A percentile compares a stretch with the other conserved stretches of the same genome.
Conservation (phyloP, 1,140 invertebrate genomes). For the Pseudomyrmex dendroicus region DNA sequence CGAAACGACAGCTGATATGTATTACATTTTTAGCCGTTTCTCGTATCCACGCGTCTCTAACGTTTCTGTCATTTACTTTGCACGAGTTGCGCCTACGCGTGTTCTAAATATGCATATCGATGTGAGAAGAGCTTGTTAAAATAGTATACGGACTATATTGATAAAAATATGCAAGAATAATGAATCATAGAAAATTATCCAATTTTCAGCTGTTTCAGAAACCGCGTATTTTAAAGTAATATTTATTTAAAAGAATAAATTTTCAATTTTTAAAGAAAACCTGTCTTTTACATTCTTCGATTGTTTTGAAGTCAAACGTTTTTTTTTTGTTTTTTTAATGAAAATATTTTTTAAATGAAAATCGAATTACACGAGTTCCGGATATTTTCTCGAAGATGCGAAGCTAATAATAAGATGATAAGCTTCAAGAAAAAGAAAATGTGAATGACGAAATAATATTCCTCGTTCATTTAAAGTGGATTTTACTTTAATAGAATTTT, state of each 20-base stretch:
- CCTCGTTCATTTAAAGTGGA: neutral
- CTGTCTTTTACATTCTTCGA: too few species aligned
- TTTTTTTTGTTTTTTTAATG: too few species aligned
- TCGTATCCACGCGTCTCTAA: neutral
- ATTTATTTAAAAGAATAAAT: too few species aligned
- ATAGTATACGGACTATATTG: neutral
- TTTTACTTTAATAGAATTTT: neutral
- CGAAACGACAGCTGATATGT: neutral
- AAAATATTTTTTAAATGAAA: neutral
- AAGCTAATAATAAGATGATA: neutral
- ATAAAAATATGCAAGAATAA: too few species aligned
- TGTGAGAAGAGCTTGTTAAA: neutral
- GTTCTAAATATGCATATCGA: neutral
- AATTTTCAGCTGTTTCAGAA: too few species aligned
- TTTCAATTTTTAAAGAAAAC: too few species aligned
- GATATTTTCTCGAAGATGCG: neutral
- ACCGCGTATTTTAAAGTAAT: too few species aligned
- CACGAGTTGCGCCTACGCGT: neutral
- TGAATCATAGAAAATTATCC: too few species aligned
- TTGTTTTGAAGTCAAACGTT: too few species aligned
- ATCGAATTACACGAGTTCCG: neutral
- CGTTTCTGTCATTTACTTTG: neutral
- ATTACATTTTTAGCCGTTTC: neutral
- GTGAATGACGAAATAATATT: too few species aligned
- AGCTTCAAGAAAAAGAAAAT: neutral